Conservation (phyloP, 2,113 vertebrate species). For the Hippocampus comes region DNA sequence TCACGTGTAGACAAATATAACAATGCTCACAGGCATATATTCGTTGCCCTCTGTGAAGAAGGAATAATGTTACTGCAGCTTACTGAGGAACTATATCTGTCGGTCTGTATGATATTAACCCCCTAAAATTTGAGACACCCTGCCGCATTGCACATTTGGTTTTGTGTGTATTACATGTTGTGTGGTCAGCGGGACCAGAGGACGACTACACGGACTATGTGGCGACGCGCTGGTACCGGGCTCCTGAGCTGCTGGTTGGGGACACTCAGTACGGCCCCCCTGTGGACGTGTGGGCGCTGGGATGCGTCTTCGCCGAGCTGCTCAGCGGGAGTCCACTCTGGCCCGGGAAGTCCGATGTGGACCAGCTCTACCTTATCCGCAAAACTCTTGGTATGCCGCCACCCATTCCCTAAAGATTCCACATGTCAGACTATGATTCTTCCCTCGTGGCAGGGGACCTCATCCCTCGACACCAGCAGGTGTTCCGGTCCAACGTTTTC, state of each 20-base stretch:
- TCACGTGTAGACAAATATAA: too few species aligned
- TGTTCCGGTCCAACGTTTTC: slow-evolving; percentile 76
- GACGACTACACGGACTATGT: slow-evolving; percentile 96
- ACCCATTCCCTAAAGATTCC: neutral
- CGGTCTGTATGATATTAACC: too few species aligned
- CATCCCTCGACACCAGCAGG: slow-evolving; percentile 78
- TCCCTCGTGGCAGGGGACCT: slow-evolving; percentile 67
- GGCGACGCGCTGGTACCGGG: slow-evolving; percentile 94
- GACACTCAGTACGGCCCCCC: slow-evolving; percentile 91
- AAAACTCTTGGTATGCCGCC: slow-evolving; percentile 81
- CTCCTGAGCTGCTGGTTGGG: slow-evolving; percentile 91
- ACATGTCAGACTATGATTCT: neutral
- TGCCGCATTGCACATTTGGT: neutral
- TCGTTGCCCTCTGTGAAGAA: too few species aligned
- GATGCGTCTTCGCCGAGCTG: slow-evolving; percentile 93
- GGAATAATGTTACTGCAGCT: neutral
- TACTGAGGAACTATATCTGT: neutral
- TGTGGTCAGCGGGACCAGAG: slow-evolving; percentile 80
- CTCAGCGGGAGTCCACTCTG: slow-evolving; percentile 85
- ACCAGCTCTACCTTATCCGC: slow-evolving; percentile 92
- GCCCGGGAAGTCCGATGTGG: slow-evolving; percentile 91
- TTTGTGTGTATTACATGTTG: neutral
- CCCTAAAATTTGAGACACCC: too few species aligned
- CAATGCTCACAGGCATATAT: too few species aligned
- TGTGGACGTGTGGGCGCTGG: slow-evolving; percentile 93